A percentile compares a stretch with the other conserved stretches of the same genome.
These are phyloP conservation scores for Notothenia coriiceps DNA, from an alignment of 2,113 vertebrate genomes.

Conservation along the genomic window DNA sequence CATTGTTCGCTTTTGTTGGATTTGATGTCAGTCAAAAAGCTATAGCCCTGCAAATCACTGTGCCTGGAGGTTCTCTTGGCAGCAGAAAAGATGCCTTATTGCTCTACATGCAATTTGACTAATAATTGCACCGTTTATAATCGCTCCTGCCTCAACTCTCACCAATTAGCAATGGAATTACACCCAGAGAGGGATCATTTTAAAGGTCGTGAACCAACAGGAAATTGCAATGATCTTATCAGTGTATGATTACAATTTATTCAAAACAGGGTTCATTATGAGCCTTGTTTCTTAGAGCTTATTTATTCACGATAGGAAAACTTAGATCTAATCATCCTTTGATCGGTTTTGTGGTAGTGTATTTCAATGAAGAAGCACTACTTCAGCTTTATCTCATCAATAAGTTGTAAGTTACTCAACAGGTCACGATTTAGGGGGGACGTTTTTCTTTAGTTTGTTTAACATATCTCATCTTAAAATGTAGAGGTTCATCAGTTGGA, in stretches of 20 bases:
- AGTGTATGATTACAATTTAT: conserved; percentile 31
- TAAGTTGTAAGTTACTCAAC: conserved; percentile 22
- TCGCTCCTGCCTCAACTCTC: conserved; percentile 30
- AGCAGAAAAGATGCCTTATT: conserved; percentile 39
- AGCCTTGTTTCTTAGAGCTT: conserved; percentile 1
- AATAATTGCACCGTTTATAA: conserved; percentile 62
- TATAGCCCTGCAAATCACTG: conserved; percentile 43
- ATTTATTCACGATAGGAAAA: conserved; percentile 21
- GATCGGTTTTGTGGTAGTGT: background rate
- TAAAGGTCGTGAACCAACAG: conserved; percentile 55
- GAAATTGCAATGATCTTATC: conserved; percentile 53
- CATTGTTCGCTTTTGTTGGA: conserved; percentile 64
- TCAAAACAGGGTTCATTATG: conserved; percentile 15
- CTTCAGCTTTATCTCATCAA: conserved; percentile 15
- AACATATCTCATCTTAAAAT: background rate
- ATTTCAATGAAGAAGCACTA: conserved; percentile 7
- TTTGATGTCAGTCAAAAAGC: conserved; percentile 72
- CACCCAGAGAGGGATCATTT: conserved; percentile 43
- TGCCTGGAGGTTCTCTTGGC: conserved; percentile 32
- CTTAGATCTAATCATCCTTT: conserved; percentile 23
- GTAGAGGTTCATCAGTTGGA: background rate
- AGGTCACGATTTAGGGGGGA: background rate
- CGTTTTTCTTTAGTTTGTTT: background rate
- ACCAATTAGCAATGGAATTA: conserved; percentile 60
- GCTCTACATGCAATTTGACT: conserved; percentile 42